Evolutionary conservation across 2,888 invertebrate species (phyloP).

Genomic region (Acanthosepion esculentum): DNA sequence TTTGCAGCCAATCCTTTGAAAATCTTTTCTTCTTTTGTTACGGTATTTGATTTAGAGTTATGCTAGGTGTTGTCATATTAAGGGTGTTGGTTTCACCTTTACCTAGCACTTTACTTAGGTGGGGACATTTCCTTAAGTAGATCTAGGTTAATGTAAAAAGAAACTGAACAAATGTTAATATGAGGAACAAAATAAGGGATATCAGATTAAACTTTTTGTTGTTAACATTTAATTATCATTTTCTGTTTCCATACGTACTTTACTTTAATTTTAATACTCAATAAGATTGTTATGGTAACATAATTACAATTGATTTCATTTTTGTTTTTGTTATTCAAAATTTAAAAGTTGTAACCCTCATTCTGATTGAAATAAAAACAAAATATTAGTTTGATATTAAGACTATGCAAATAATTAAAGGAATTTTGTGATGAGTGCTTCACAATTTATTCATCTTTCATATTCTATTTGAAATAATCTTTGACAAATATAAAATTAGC

Average conservation of each 20-base stretch:
- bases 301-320: background rate
- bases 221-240: background rate
- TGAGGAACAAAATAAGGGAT: background rate
- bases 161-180: too few relatives aligned
- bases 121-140: too few relatives aligned
- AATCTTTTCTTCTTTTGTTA: too few relatives aligned
- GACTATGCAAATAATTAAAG: background rate
- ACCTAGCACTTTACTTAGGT: too few relatives aligned
- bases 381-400: background rate
- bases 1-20: too few relatives aligned
- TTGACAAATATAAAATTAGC: too few relatives aligned
- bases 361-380: background rate
- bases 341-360: background rate
- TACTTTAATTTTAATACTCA: background rate
- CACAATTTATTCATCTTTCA: background rate
- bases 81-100: too few relatives aligned
- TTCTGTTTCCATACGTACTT: background rate
- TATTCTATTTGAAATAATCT: too few relatives aligned
- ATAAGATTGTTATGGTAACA: background rate
- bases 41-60: too few relatives aligned
- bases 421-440: background rate
- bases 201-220: background rate
- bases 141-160: too few relatives aligned
- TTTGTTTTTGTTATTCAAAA: background rate
- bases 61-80: too few relatives aligned